These are phyloP conservation scores for Drosophila flavopinicola DNA, from an alignment of 2,888 invertebrate genomes.

Conservation along the genomic window DNA sequence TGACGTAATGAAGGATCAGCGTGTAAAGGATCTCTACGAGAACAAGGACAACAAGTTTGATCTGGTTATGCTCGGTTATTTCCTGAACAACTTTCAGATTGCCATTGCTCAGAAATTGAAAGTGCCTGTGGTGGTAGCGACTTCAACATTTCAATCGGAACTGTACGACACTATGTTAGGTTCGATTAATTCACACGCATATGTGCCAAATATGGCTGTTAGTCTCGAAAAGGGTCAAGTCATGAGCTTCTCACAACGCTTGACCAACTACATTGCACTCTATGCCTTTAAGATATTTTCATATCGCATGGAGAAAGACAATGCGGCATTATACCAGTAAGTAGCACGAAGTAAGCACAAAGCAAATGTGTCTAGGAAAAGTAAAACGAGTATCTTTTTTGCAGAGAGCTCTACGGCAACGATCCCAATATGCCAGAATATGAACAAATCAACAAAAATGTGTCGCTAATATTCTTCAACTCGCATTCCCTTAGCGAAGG, in stretches of 20 bases:
- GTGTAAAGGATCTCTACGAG: constrained; percentile 69
- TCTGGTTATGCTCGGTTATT: constrained; percentile 80
- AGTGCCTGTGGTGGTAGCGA: constrained; percentile 62
- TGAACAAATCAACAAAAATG: constrained; percentile 72
- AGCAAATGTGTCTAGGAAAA: no score
- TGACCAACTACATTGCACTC: constrained; percentile 40
- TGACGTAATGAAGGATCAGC: constrained; percentile 52
- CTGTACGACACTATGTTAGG: constrained; percentile 62
- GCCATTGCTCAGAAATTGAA: constrained; percentile 77
- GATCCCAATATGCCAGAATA: constrained; percentile 65
- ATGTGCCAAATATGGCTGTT: constrained; percentile 62
- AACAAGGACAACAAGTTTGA: constrained; percentile 75
- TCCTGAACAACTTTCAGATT: constrained; percentile 74
- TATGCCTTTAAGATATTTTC: not conserved
- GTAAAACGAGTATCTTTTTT: not conserved
- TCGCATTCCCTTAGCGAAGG: constrained; percentile 76
- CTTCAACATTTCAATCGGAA: constrained; percentile 36
- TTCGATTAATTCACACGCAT: constrained; percentile 66
- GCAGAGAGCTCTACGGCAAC: constrained; percentile 47
- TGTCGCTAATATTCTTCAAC: constrained; percentile 79
- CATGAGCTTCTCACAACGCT: constrained; percentile 56
- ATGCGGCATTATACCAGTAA: constrained; percentile 46
- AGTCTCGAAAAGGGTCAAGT: constrained; percentile 23
- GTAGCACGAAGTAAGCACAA: no score
- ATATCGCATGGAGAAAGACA: constrained; percentile 2